phyloP scores from a whole-genome alignment of 2,888 invertebrate genomes.

The Scaptodrosophila latifasciaeformis region DNA sequence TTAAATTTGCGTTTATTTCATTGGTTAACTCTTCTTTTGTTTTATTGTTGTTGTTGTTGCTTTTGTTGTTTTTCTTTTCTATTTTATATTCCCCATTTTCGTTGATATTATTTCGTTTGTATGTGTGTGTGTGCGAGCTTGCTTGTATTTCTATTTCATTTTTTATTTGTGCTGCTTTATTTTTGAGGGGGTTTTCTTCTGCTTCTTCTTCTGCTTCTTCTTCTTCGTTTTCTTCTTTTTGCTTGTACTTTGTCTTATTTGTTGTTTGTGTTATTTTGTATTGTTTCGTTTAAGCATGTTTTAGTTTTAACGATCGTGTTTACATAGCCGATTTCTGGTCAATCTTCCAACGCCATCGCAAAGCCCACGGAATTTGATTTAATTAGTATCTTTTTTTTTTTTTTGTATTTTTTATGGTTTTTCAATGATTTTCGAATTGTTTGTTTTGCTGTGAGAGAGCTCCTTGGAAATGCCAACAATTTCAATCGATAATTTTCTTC shows the following conservation, averaged over 20 bases:
- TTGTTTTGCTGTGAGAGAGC: too few species aligned
- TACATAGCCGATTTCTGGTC: slow-evolving; percentile 53
- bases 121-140: slow-evolving; percentile 15
- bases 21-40: slow-evolving; percentile 61
- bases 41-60: slow-evolving; percentile 20
- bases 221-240: too few species aligned
- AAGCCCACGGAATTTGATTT: too few species aligned
- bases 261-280: slow-evolving; percentile 10
- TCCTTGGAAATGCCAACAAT: too few species aligned
- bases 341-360: too few species aligned
- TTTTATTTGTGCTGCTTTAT: slow-evolving; percentile 16
- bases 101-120: slow-evolving; percentile 5
- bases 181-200: background rate
- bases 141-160: slow-evolving; percentile 14
- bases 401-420: too few species aligned
- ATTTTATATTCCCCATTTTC: slow-evolving; percentile 23
- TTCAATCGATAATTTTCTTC: too few species aligned
- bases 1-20: slow-evolving; percentile 69
- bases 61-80: too few species aligned
- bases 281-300: slow-evolving; percentile 48
- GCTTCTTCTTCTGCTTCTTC: background rate
- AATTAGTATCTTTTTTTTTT: too few species aligned
- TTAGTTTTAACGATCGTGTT: slow-evolving; percentile 60
- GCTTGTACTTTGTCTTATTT: background rate
- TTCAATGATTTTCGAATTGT: too few species aligned